Evolutionary conservation across 1,140 invertebrate species (phyloP), one percentile per base, ranked within the genome.

Genomic region (Pararge aegeria): DNA sequence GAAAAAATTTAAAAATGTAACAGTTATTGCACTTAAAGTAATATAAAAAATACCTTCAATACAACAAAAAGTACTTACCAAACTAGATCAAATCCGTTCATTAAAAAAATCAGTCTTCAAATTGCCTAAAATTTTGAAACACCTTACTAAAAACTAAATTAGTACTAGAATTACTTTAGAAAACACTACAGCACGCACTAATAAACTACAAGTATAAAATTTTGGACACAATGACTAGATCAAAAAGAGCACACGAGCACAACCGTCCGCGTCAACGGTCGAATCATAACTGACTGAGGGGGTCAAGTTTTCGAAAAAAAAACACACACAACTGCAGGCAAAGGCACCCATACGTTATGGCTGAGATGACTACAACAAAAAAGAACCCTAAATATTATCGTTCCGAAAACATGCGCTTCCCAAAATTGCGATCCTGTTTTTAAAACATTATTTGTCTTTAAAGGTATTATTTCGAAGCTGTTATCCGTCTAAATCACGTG

Each of bases 361-460:
- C 66, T 74, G 86, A 89, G 86, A 89, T 87, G 83, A 79, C 72
- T 84, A 77, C 77, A 83, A 87, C 84, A 89, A 89, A 89, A 86
- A 89, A 80, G 78, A 75, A 82, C 80, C 86, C 86, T 84, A 87
- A 84, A 86, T 84, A 84, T 85, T 82, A 83, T 80, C 68, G 74
- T 46, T 64, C 55, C 57, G 56, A 57, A 70, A 72, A 59, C 44
- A 38, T 40, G 20, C 51, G 75, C 60, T 81, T 83, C 78, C 69
- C 79, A 87, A 81, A 84, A 62, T 63, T 72, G 66, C 48, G 24
- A 21, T 9, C 3, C 18, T 20, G 42, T 34, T 38, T 29, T 55
- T 44, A 20, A 4, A 15, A 40, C 38, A 13, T 10, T 0, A 29
- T 24, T 52, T 18, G 18, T 38, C 57, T 34, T 56, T 46, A 13